These are phyloP conservation scores for Polymixis lichenea DNA, from an alignment of 2,888 invertebrate species.

Conservation along the genomic window DNA sequence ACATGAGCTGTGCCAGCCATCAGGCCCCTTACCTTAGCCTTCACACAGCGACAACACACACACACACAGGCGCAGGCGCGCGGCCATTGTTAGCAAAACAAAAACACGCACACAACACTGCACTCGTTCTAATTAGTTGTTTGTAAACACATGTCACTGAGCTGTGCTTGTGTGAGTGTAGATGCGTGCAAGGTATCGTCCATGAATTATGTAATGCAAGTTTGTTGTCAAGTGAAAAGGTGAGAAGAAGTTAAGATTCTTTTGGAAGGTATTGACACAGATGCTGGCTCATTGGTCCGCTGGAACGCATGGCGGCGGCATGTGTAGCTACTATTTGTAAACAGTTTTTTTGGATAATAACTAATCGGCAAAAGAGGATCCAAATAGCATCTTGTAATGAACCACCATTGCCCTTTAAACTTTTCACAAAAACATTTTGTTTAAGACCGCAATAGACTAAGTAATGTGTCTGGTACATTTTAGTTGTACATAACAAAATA, in stretches of 20 bases:
- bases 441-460: conserved; percentile 29
- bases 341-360: background rate
- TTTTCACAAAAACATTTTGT: conserved; percentile 30
- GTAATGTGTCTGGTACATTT: conserved; percentile 54
- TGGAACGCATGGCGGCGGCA: background rate
- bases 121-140: conserved; percentile 83
- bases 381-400: background rate
- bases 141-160: conserved; percentile 82
- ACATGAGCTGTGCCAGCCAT: conserved; percentile 88
- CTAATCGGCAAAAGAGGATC: background rate
- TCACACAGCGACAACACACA: conserved; percentile 62
- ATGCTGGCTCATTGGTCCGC: background rate
- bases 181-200: conserved; percentile 67
- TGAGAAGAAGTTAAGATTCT: conserved; percentile 47
- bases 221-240: conserved; percentile 57
- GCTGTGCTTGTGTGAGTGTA: conserved; percentile 72
- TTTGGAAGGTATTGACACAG: conserved; percentile 32
- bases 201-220: conserved; percentile 65
- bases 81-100: conserved; percentile 74
- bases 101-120: conserved; percentile 76
- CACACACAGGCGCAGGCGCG: conserved; percentile 68
- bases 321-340: too few relatives aligned
- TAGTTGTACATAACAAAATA: conserved; percentile 51
- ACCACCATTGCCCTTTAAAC: background rate
- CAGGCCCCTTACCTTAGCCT: conserved; percentile 71